Evolutionary conservation across 1,140 invertebrate species (phyloP), one percentile per base, ranked within the genome.

Genomic region (Drosophila arawakana): DNA sequence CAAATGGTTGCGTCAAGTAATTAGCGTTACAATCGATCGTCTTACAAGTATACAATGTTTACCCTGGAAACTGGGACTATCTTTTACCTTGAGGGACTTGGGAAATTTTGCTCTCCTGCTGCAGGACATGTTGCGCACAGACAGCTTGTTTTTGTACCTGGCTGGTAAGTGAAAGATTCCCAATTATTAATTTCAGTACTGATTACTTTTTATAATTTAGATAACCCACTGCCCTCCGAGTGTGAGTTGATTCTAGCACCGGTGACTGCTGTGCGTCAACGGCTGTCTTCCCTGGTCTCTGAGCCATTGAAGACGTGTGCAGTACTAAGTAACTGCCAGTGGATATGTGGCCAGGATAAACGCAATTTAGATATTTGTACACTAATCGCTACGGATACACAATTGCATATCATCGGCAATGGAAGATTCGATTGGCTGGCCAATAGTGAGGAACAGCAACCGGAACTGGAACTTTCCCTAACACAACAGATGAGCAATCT

Each of bases 401-500:
- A 88, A 21, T 46, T 86, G 25, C 81, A 35, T 78, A 92, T 78
- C 79, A 92, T 44, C 75, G 93, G 73, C 81, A 62, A 92, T 58
- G 76, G 92, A 9, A 93, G 93, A 52, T 89, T 93, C 37, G 80
- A 92, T 4, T 94, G 94, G 94, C 76, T 92, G 9, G 67, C 76
- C 6, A 5, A 46, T 0, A 76, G 58, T 2, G 44, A 44, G 0
- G 67, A 75, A 9, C 37, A 54, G 7, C 39, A 54, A 91, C 8
- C 35, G 88, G 52, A 79, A 77, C 46, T 84, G 63, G 52, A 92
- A 66, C 25, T 90, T 70, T 71, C 81, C 79, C 67, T 88, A 37
- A 59, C 91, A 30, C 94, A 94, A 76, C 79, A 90, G 8, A 93
- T 94, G 89, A 94, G 91, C 68, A 94, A 94, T 85, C 90, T 94